Evolutionary conservation across 1,140 invertebrate species (phyloP), one percentile per base, ranked within the genome.

Genomic region (Macrobrachium nipponense): DNA sequence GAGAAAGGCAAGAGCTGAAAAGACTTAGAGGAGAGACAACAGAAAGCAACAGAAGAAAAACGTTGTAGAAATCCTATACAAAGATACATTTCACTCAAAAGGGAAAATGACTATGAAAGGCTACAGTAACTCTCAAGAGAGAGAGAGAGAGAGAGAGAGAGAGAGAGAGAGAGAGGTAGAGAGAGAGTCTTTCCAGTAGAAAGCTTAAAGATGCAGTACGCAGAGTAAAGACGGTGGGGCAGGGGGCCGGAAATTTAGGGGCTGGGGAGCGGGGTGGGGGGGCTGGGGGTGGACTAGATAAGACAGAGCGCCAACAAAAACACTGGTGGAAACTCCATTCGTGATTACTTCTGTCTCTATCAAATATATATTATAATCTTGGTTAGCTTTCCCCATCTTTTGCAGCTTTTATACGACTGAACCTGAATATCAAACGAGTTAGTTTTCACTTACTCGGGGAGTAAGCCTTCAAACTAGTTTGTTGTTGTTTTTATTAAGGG

Each of bases 91-190:
- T 4, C 27, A 36, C 27, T 36, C 1, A 78, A 78, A 12, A 78
- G 43, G 18, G 58, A 78, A 43, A n/a, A 43, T n/a, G 8, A 59
- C 7, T 36, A 59, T 59, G 27, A 27, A 78, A 43, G 76, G n/a
- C 5, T 44, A 78, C 18, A 59, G n/a, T 7, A 58, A 14, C 12
- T 14, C 58, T 58, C 15, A 20, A 61, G 59, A 27, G 76, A 14
- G 15, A n/a, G 76, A 79, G 76, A 60, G 59, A 61, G 76, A 79
- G 76, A 79, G 59, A 79, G 76, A 60, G 76, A 79, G 59, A 60
- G 59, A 79, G 51, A 79, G 59, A 60, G 76, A 61, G 20, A 79
- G 18, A 79, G 51, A 59, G 76, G 61, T 7, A 79, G 58, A 61
- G 51, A 61, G 76, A 79, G 17, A 61, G 58, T 15, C 17, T 23